A percentile compares a stretch with the other conserved stretches of the same genome.
phyloP scores from a whole-genome alignment of 2,113 vertebrate species.

The Muscicapa adusta region DNA sequence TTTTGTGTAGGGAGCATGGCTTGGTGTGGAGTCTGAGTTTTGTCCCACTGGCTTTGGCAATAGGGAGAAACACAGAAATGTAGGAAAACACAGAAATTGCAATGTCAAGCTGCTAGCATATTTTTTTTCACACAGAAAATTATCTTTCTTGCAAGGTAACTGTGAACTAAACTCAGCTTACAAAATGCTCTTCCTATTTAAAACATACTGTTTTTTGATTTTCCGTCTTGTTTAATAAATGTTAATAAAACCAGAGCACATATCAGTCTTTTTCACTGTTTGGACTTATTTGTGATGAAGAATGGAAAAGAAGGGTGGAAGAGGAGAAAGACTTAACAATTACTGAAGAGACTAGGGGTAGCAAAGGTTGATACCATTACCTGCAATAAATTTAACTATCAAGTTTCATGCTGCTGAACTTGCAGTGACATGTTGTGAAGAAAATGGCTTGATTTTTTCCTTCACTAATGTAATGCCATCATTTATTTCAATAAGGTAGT shows the following conservation, averaged over 20 bases:
- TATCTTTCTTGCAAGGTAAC: not conserved
- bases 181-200: not conserved
- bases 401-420: slow-evolving; percentile 52
- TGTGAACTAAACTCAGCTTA: not conserved
- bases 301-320: not conserved
- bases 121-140: not conserved
- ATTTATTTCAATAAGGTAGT: slow-evolving; percentile 67
- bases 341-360: slow-evolving; percentile 28
- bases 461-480: slow-evolving; percentile 62
- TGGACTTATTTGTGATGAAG: not conserved
- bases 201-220: not conserved
- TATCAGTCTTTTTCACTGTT: not conserved
- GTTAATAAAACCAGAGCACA: not conserved
- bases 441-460: slow-evolving; percentile 58
- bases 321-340: not conserved
- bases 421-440: slow-evolving; percentile 60
- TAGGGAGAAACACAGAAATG: not conserved
- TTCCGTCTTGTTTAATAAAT: not conserved
- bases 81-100: not conserved
- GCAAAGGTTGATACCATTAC: slow-evolving; percentile 57
- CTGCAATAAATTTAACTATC: slow-evolving; percentile 59
- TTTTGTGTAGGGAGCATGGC: not conserved
- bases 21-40: not conserved
- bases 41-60: not conserved
- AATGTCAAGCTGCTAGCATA: not conserved